Evolutionary conservation across 2,113 vertebrate genomes (phyloP).

Genomic region (Nipponia nippon): DNA sequence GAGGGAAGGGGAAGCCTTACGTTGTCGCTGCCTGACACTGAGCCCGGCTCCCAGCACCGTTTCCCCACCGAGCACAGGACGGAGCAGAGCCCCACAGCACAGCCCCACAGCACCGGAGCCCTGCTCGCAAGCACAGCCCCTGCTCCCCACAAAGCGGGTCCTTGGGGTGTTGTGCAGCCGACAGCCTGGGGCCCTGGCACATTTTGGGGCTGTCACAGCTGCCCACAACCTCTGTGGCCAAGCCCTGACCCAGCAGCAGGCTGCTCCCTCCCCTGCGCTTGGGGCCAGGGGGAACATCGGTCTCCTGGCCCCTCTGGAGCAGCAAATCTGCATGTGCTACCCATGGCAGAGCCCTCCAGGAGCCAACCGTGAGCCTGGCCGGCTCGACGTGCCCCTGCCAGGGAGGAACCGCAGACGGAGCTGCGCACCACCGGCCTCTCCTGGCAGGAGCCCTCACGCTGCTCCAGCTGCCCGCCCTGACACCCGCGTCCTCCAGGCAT

Average conservation of each 20-base stretch:
- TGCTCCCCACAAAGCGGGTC: not conserved
- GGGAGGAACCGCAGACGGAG: accelerated
- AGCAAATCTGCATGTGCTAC: too few species aligned
- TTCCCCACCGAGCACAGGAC: not conserved
- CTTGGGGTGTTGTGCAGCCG: not conserved
- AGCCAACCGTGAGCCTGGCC: not conserved
- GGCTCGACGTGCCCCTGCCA: not conserved
- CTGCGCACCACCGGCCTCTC: not conserved
- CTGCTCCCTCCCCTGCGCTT: not conserved
- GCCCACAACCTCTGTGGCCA: accelerated
- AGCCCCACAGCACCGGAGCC: not conserved
- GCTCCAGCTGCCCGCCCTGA: not conserved
- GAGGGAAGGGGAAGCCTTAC: not conserved
- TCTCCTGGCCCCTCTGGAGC: too few species aligned
- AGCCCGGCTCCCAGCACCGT: not conserved
- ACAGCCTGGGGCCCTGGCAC: accelerated
- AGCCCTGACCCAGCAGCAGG: not conserved
- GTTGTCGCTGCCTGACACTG: not conserved
- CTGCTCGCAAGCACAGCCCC: not conserved
- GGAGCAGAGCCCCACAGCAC: accelerated
- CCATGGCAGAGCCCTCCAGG: not conserved
- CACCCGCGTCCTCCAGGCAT: accelerated
- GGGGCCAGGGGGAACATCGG: accelerated
- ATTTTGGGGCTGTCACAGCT: not conserved
- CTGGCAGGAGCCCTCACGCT: not conserved